A percentile compares a stretch with the other conserved stretches of the same genome.
phyloP scores from a whole-genome alignment of 2,888 invertebrate species.

The Parnassius mnemosyne region DNA sequence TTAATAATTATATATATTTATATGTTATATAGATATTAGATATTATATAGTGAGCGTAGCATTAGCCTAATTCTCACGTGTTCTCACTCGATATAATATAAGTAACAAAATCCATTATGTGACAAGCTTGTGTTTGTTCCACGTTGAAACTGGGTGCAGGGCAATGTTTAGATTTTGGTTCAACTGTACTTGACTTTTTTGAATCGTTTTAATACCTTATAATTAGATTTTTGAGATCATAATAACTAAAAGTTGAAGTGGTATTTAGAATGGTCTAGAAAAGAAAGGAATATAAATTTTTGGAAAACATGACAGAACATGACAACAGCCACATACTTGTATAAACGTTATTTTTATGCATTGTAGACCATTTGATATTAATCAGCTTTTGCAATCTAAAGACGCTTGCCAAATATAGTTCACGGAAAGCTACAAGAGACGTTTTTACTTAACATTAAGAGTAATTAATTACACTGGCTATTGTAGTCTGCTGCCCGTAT shows the following conservation, averaged over 20 bases:
- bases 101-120: neutral
- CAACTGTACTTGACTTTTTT: neutral
- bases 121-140: conserved; percentile 20
- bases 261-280: no score
- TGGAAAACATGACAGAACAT: no score
- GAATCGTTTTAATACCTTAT: no score
- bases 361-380: neutral
- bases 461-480: no score
- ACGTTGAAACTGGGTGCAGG: conserved; percentile 4
- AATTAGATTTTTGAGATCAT: no score
- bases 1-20: neutral
- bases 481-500: no score
- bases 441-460: no score
- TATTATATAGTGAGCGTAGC: conserved; percentile 9
- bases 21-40: neutral
- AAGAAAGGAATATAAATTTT: no score
- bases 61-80: conserved; percentile 4
- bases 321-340: neutral
- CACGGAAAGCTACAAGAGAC: no score
- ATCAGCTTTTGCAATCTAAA: no score
- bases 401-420: no score
- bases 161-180: conserved; percentile 12
- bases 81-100: neutral
- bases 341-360: neutral
- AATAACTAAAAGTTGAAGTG: no score